These are phyloP conservation scores for Pinctada fucata DNA, from an alignment of 2,888 invertebrate genomes.

Conservation along the genomic window DNA sequence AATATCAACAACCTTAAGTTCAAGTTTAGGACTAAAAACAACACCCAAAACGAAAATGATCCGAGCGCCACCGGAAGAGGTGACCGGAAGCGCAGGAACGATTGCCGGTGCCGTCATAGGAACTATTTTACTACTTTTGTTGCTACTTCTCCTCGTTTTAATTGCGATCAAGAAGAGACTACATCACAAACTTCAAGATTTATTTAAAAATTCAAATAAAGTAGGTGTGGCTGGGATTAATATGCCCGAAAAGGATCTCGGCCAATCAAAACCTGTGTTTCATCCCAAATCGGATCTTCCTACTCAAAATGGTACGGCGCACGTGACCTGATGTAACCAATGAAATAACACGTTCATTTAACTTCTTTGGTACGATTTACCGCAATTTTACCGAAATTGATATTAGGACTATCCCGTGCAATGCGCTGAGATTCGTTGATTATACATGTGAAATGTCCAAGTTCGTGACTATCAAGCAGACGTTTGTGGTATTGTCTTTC, in stretches of 20 bases:
- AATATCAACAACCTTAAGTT: not conserved
- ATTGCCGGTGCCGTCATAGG: conserved; percentile 31
- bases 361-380: no score
- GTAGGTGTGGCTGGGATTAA: not conserved
- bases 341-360: no score
- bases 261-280: conserved; percentile 22
- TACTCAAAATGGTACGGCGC: not conserved
- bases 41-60: not conserved
- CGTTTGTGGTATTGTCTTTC: no score
- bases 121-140: conserved; percentile 23
- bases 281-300: conserved; percentile 73
- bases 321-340: no score
- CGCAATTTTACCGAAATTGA: no score
- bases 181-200: not conserved
- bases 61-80: not conserved
- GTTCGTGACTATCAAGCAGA: no score
- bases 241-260: conserved; percentile 11
- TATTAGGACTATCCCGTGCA: no score
- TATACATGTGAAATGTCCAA: no score
- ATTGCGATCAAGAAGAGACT: not conserved
- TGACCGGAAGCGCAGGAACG: not conserved
- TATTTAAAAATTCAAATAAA: not conserved
- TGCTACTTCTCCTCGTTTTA: not conserved
- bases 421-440: no score
- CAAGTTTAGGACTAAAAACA: not conserved